Evolutionary conservation across 2,888 invertebrate species (phyloP).

Genomic region (Sepioteuthis lessoniana): DNA sequence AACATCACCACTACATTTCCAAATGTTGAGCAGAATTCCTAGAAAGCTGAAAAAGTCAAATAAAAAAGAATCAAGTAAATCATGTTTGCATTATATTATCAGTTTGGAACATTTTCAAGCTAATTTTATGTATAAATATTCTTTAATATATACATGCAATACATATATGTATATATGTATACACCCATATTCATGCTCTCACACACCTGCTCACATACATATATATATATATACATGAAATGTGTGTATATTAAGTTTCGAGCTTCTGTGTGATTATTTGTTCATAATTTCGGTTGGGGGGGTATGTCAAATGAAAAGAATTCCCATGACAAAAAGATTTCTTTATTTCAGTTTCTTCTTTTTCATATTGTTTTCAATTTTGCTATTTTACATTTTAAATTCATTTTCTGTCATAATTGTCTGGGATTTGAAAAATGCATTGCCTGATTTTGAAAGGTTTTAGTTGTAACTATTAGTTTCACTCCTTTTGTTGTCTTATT

Average conservation of each 20-base stretch:
- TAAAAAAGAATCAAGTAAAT: not conserved
- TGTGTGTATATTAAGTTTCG: not conserved
- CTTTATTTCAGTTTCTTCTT: not conserved
- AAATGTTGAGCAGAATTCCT: conserved; percentile 5
- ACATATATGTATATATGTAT: not conserved
- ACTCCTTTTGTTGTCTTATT: not conserved
- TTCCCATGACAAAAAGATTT: not conserved
- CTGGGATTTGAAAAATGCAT: not conserved
- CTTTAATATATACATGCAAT: not conserved
- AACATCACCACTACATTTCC: too few species aligned
- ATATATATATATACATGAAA: not conserved
- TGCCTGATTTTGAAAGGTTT: not conserved
- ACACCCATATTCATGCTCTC: not conserved
- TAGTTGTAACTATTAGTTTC: not conserved
- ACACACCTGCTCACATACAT: not conserved
- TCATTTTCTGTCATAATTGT: not conserved
- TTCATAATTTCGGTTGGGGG: conserved; percentile 34
- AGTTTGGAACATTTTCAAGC: conserved; percentile 33
- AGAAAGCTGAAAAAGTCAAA: not conserved
- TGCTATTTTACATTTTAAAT: not conserved
- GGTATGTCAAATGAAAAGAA: conserved; percentile 24
- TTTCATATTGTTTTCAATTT: not conserved
- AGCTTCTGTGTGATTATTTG: conserved; percentile 25
- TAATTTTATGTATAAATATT: conserved; percentile 15
- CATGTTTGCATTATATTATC: not conserved